Conservation (phyloP, 2,797 vertebrate genomes). For the Gastrophryne carolinensis region DNA sequence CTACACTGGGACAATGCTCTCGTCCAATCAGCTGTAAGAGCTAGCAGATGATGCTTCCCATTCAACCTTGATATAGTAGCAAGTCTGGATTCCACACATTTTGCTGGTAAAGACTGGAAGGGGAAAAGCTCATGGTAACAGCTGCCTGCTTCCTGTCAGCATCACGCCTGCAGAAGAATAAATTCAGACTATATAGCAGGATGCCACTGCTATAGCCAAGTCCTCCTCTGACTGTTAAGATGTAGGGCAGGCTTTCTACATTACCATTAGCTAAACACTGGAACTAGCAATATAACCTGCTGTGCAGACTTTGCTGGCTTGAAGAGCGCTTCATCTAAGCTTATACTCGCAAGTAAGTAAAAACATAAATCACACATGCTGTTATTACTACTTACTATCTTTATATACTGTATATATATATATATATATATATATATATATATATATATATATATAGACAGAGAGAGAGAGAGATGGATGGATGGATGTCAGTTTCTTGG, state of each 20-base stretch:
- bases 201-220: no score
- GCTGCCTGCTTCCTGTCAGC: background rate
- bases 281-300: background rate
- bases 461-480: no score
- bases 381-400: no score
- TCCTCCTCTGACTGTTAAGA: no score
- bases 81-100: constrained; percentile 12
- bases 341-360: no score
- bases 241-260: background rate
- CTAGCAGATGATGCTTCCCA: constrained; percentile 17
- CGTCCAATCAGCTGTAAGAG: background rate
- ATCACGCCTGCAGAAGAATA: background rate
- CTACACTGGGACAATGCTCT: background rate
- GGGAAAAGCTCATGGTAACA: background rate
- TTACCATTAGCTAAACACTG: background rate
- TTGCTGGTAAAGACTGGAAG: background rate
- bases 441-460: no score
- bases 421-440: no score
- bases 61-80: background rate
- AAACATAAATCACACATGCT: no score
- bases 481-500: no score
- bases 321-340: background rate
- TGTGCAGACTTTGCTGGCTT: background rate
- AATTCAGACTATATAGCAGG: background rate
- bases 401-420: no score